Evolutionary conservation across 2,888 invertebrate genomes (phyloP).

Genomic region (Phyllotreta striolata): DNA sequence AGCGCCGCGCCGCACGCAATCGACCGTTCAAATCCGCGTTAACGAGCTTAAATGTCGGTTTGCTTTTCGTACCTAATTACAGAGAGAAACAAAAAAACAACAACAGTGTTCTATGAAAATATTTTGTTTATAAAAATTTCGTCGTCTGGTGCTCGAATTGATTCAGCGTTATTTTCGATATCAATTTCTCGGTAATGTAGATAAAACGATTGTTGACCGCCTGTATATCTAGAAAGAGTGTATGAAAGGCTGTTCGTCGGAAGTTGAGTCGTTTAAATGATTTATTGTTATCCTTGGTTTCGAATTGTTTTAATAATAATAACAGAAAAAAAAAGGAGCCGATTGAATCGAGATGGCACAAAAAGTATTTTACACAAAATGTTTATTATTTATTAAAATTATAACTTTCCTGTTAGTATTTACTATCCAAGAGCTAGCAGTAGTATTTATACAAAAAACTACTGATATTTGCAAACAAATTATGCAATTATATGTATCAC

Average conservation of each 20-base stretch:
- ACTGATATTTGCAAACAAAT: no score
- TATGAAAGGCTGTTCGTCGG: slow-evolving; percentile 10
- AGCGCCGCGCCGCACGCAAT: neutral
- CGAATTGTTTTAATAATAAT: neutral
- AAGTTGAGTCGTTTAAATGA: slow-evolving; percentile 2
- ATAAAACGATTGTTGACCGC: neutral
- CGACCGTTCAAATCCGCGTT: slow-evolving; percentile 1
- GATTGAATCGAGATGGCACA: neutral
- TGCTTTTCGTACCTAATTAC: no score
- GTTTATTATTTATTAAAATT: no score
- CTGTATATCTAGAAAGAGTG: neutral
- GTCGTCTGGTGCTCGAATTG: neutral
- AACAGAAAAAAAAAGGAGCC: neutral
- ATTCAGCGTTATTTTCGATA: slow-evolving; percentile 3
- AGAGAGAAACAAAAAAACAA: no score
- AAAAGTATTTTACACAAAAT: no score
- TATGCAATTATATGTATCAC: no score
- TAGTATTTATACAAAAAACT: no score
- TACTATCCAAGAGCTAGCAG: no score
- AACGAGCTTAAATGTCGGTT: slow-evolving; percentile 1
- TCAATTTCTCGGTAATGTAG: neutral
- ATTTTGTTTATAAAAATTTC: no score
- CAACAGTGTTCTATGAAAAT: no score
- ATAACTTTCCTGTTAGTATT: no score
- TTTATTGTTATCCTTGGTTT: slow-evolving; percentile 8